Evolutionary conservation across 2,797 vertebrate genomes (phyloP).

Genomic region (Lagocephalus sceleratus): DNA sequence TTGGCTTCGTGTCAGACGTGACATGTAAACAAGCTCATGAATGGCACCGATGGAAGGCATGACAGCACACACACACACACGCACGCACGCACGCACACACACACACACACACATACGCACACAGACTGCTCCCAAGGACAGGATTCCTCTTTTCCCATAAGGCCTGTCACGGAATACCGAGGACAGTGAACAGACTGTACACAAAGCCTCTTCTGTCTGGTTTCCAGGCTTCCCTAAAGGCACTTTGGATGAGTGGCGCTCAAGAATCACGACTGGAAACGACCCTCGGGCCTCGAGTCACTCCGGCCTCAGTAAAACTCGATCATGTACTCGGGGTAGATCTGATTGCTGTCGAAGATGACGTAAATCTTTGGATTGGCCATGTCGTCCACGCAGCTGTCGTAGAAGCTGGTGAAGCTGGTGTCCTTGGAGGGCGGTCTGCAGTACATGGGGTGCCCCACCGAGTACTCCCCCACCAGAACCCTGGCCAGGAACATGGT

Average conservation of each 20-base stretch:
- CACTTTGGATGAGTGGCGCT: conserved; percentile 58
- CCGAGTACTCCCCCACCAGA: conserved; percentile 88
- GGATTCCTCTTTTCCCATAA: too few relatives aligned
- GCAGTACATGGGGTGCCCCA: conserved; percentile 87
- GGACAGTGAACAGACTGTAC: conserved; percentile 29
- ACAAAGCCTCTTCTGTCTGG: conserved; percentile 38
- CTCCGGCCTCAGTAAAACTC: conserved; percentile 82
- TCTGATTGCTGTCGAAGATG: conserved; percentile 96
- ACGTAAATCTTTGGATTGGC: conserved; percentile 95
- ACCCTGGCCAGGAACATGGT: conserved; percentile 95
- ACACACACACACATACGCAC: too few relatives aligned
- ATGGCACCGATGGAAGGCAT: too few relatives aligned
- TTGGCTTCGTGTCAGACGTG: conserved; percentile 19
- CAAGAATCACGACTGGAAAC: conserved; percentile 22
- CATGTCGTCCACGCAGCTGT: conserved; percentile 95
- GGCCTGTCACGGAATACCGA: conserved; percentile 7
- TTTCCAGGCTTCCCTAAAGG: conserved; percentile 52
- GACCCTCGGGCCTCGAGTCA: neutral
- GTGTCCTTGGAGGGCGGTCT: conserved; percentile 93
- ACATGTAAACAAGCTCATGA: conserved; percentile 33
- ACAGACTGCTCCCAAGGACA: too few relatives aligned
- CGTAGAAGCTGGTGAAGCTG: conserved; percentile 91
- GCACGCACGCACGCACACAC: too few relatives aligned
- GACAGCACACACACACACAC: too few relatives aligned
- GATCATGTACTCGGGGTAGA: conserved; percentile 96